These are phyloP conservation scores for Ferrisia virgata DNA, from an alignment of 2,888 invertebrate genomes.

Conservation along the genomic window DNA sequence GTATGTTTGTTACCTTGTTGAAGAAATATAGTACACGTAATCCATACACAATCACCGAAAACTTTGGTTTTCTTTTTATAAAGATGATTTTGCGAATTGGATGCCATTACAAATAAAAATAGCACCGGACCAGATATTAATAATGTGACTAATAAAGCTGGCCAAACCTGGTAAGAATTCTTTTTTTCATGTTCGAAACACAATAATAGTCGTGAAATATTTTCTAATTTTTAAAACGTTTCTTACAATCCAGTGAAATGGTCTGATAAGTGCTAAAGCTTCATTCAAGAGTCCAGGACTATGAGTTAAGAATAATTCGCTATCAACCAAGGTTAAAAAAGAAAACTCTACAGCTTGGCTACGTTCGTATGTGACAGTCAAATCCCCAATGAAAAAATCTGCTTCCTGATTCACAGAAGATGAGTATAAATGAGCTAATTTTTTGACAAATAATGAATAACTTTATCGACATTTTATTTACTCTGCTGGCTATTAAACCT, in stretches of 20 bases:
- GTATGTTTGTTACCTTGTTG: constrained; percentile 45
- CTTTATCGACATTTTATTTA: constrained; percentile 51
- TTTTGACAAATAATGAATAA: neutral
- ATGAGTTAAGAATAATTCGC: constrained; percentile 73
- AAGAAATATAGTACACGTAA: constrained; percentile 59
- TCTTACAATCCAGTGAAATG: constrained; percentile 67
- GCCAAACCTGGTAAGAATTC: constrained; percentile 62
- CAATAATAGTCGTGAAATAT: neutral
- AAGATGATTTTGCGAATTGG: constrained; percentile 36
- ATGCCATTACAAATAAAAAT: constrained; percentile 64
- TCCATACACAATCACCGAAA: constrained; percentile 68
- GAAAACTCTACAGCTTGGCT: constrained; percentile 72
- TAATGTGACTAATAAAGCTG: constrained; percentile 64
- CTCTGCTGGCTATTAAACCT: constrained; percentile 68
- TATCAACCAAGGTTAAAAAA: constrained; percentile 71
- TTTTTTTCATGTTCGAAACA: too few relatives aligned
- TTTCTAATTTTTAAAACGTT: neutral
- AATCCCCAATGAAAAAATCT: constrained; percentile 72
- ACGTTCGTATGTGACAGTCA: constrained; percentile 70
- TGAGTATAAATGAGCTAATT: neutral
- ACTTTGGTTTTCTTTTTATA: constrained; percentile 51
- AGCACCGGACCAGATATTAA: constrained; percentile 67
- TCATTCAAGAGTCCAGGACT: constrained; percentile 71
- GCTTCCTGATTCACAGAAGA: constrained; percentile 63
- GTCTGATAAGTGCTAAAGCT: constrained; percentile 68